Conservation (phyloP, 2,113 vertebrate genomes). For the Columba livia region DNA sequence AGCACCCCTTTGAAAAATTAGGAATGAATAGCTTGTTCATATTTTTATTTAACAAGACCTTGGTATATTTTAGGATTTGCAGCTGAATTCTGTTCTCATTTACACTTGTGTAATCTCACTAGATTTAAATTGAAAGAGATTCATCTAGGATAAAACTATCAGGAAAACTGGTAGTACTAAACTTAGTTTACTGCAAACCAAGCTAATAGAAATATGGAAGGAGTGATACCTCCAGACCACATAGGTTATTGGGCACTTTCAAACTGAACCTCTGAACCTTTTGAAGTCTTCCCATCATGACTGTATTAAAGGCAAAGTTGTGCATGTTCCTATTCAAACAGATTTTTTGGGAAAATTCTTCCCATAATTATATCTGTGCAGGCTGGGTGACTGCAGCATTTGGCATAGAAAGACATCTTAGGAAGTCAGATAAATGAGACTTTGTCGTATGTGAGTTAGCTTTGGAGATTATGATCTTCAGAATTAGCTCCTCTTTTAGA, state of each 20-base stretch:
- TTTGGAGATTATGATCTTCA: not conserved
- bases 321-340: not conserved
- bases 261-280: not conserved
- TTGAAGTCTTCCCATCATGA: not conserved
- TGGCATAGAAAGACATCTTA: not conserved
- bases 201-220: not conserved
- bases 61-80: not conserved
- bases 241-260: not conserved
- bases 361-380: not conserved
- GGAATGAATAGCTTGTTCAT: not conserved
- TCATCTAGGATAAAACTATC: conserved; percentile 30
- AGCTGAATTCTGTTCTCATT: not conserved
- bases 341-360: not conserved
- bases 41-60: not conserved
- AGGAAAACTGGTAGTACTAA: not conserved
- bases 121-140: not conserved
- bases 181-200: not conserved
- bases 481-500: not conserved
- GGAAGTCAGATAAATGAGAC: not conserved
- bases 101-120: not conserved
- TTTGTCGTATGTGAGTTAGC: not conserved
- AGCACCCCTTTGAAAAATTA: not conserved
- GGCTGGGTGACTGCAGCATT: not conserved
- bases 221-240: not conserved
- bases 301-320: not conserved